Base-by-base conservation (phyloP, 2,797 vertebrate species). In the Paramormyrops hopkinsi region DNA sequence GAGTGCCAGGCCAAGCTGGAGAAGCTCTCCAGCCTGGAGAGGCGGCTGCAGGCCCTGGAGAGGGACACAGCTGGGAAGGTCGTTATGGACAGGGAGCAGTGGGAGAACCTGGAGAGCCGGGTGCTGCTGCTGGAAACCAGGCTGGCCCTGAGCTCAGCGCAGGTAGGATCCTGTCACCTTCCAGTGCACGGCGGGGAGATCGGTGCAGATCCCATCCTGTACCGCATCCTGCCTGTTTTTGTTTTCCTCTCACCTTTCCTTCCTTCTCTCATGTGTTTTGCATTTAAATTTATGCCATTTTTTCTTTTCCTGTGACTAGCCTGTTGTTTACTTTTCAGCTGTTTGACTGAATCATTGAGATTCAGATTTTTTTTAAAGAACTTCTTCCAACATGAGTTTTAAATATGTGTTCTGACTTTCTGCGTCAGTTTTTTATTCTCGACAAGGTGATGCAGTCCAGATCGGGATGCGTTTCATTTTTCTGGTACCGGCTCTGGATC, bases 121-220 rank as follows among this genome's bases (percentile, higher is more conserved):
- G 93, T 99, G 82, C 93, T 98, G 19, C 93, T 99, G 85, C 94
- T 99, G 92, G 98, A 99, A 96, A 98, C 97, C 56, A 96, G 97
- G 89, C 89, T 96, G 22, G 91, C 97, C 48, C 91, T 98, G 90
- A 94, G 92, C 2, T 94, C 73, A 4, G 17, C 12, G 0, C 73
- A 89, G 88, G 88, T 83, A 46, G 37, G 59, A n/a, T 14, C 17
- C 25, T 1, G 17, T 46, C 17, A 82, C 76, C 76, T 19, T 8
- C 76, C 14, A 6, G 33, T 9, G 29, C 33, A 76, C 2, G 69
- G 11, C 14, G 4, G 11, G 7, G 73, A 79, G 17, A 41, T n/a
- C 7, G 2, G 76, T 9, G 8, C 19, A 41, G 29, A 59, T 84
- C 82, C 83, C n/a, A 4, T 51, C n/a, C 25, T 1, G 3, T 53